These are phyloP conservation scores for Cynodonichthys magdalenae DNA, from an alignment of 2,797 vertebrate species.

Conservation along the genomic window DNA sequence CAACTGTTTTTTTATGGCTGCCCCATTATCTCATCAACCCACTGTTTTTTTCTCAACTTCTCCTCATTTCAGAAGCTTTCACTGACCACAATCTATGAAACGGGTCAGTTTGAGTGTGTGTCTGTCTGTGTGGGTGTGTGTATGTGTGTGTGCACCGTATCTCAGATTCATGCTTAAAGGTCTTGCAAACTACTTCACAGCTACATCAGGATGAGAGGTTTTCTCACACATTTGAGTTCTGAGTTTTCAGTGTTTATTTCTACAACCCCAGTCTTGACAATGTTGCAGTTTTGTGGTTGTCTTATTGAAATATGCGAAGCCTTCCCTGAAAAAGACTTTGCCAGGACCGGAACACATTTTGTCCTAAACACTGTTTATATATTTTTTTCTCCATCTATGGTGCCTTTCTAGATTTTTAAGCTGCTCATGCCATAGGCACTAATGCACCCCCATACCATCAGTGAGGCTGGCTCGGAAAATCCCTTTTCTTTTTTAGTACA, in stretches of 20 bases:
- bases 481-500: too few relatives aligned
- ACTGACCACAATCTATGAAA: constrained; percentile 45
- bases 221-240: constrained; percentile 19
- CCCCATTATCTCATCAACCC: constrained; percentile 77
- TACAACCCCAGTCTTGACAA: not conserved
- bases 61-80: constrained; percentile 44
- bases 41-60: constrained; percentile 61
- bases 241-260: constrained; percentile 1
- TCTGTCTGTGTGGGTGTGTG: constrained; percentile 16
- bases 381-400: too few relatives aligned
- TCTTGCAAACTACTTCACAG: constrained; percentile 40
- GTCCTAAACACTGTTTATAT: too few relatives aligned
- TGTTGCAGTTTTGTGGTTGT: too few relatives aligned
- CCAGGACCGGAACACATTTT: too few relatives aligned
- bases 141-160: constrained; percentile 13
- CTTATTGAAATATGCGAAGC: too few relatives aligned
- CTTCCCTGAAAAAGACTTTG: too few relatives aligned
- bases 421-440: too few relatives aligned
- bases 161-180: constrained; percentile 30
- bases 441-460: too few relatives aligned
- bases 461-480: too few relatives aligned
- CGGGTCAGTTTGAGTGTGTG: constrained; percentile 17
- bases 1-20: constrained; percentile 64
- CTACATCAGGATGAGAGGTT: constrained; percentile 23
- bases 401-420: too few relatives aligned